phyloP scores from a whole-genome alignment of 2,888 invertebrate genomes.

The Dioctria rufipes region DNA sequence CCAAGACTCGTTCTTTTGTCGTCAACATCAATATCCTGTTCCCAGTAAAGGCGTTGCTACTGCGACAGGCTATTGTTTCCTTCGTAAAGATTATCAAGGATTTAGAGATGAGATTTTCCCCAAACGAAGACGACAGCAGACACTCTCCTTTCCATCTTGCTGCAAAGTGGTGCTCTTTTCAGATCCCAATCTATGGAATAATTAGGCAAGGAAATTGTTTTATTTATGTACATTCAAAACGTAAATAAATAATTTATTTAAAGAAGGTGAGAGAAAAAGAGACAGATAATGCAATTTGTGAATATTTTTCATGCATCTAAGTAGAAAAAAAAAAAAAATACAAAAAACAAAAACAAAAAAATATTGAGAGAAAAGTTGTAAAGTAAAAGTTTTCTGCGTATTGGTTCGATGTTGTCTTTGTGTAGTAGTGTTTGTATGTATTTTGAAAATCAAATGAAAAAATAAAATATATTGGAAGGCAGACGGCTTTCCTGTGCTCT shows the following conservation, averaged over 20 bases:
- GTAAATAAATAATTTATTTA: constrained; percentile 31
- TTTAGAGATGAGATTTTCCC: constrained; percentile 20
- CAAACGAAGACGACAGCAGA: constrained; percentile 29
- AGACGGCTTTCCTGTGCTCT: too few relatives aligned
- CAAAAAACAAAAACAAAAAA: constrained; percentile 2
- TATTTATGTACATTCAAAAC: constrained; percentile 24
- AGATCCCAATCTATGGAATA: constrained; percentile 16
- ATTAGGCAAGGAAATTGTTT: constrained; percentile 13
- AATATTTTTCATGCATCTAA: not conserved
- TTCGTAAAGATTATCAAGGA: constrained; percentile 23
- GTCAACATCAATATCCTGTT: constrained; percentile 7
- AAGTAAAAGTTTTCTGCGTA: constrained; percentile 21
- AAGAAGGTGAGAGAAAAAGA: constrained; percentile 44
- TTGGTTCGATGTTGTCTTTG: constrained; percentile 41
- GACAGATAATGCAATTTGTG: constrained; percentile 42
- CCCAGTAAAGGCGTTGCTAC: not conserved
- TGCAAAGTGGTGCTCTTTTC: constrained; percentile 30
- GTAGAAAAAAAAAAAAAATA: not conserved
- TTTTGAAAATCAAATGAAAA: constrained; percentile 7
- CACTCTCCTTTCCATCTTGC: constrained; percentile 3
- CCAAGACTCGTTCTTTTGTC: constrained; percentile 61
- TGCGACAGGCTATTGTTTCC: constrained; percentile 1
- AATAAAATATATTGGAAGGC: constrained; percentile 11
- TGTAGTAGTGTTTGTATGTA: constrained; percentile 47
- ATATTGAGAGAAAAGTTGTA: not conserved